Evolutionary conservation across 2,888 invertebrate species (phyloP).

Genomic region (Latrodectus elegans): DNA sequence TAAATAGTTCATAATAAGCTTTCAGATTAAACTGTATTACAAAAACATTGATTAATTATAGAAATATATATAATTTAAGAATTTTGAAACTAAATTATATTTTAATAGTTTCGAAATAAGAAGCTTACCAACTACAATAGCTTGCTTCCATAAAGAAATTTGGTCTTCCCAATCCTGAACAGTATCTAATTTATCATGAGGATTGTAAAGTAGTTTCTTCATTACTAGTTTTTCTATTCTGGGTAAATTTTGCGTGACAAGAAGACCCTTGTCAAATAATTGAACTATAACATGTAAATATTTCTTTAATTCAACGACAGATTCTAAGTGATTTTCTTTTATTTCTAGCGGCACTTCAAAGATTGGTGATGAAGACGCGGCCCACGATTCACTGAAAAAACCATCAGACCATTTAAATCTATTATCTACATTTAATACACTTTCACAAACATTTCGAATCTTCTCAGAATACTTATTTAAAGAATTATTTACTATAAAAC

Average conservation of each 20-base stretch:
- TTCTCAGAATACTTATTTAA: conserved; percentile 15
- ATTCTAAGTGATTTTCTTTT: conserved; percentile 40
- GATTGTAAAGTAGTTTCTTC: conserved; percentile 54
- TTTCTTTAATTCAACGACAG: conserved; percentile 24
- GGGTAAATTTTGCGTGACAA: conserved; percentile 26
- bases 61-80: background rate
- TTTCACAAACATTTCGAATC: conserved; percentile 33
- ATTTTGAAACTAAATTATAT: background rate
- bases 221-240: conserved; percentile 43
- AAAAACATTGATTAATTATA: too few species aligned
- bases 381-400: conserved; percentile 11
- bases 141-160: conserved; percentile 35
- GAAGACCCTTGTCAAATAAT: conserved; percentile 45
- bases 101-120: background rate
- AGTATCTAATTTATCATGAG: conserved; percentile 43
- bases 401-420: conserved; percentile 40
- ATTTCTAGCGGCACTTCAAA: conserved; percentile 44
- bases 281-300: conserved; percentile 20
- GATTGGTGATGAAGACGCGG: conserved; percentile 20
- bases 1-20: too few species aligned
- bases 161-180: conserved; percentile 35
- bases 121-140: conserved; percentile 16
- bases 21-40: too few species aligned
- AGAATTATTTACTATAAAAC: conserved; percentile 24
- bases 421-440: conserved; percentile 24